Conservation (phyloP, 2,113 vertebrate species). For the Talpa occidentalis region DNA sequence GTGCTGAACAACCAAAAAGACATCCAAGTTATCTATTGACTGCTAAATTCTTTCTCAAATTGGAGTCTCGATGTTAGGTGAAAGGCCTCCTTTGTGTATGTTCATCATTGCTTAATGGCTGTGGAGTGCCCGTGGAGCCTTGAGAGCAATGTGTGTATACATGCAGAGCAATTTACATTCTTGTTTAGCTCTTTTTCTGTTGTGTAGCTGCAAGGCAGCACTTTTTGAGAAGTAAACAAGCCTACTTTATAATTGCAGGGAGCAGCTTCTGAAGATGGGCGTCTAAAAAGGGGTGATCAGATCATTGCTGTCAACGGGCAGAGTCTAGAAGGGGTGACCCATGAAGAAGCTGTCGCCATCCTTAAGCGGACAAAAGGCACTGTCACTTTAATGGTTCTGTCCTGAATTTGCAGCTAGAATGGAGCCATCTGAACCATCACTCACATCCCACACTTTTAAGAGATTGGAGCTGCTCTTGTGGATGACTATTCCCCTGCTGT, state of each 20-base stretch:
- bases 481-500: background rate
- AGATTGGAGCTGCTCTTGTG: conserved; percentile 39
- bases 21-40: conserved; percentile 36
- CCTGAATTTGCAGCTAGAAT: conserved; percentile 83
- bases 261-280: conserved; percentile 96
- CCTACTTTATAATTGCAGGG: conserved; percentile 88
- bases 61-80: conserved; percentile 16
- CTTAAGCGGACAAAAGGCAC: conserved; percentile 97
- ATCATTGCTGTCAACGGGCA: conserved; percentile 97
- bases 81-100: conserved; percentile 39
- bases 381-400: conserved; percentile 94
- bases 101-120: conserved; percentile 5
- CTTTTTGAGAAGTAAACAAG: background rate
- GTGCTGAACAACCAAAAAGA: conserved; percentile 44
- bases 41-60: conserved; percentile 46
- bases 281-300: conserved; percentile 96
- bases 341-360: conserved; percentile 96
- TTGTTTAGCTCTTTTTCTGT: background rate
- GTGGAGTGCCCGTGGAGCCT: background rate
- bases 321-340: conserved; percentile 95
- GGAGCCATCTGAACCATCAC: background rate
- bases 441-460: conserved; percentile 15
- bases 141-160: background rate
- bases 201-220: background rate
- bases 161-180: conserved; percentile 14